A percentile compares a stretch with the other conserved stretches of the same genome.
Conservation (phyloP, 1,140 invertebrate species). For the Macrostomum lignano region DNA sequence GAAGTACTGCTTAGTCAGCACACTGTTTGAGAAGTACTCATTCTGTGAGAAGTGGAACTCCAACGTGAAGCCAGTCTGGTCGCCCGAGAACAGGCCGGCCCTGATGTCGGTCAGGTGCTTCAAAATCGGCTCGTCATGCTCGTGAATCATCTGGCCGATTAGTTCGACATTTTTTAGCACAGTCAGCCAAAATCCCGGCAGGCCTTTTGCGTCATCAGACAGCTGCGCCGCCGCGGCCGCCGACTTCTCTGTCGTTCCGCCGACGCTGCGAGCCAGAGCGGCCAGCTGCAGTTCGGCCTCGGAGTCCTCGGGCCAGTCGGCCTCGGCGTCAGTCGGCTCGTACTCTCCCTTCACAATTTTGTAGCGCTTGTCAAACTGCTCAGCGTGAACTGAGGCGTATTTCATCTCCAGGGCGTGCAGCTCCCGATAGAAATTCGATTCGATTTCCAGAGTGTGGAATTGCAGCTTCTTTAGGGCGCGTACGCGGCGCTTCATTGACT, state of each 20-base stretch:
- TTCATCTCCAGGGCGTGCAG: constrained; percentile 1
- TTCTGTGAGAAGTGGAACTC: constrained; percentile 3
- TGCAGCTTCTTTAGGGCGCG: constrained; percentile 4
- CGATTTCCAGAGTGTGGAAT: constrained; percentile 1
- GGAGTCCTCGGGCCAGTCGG: not conserved
- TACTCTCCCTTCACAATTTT: constrained; percentile 2
- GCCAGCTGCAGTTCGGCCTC: not conserved
- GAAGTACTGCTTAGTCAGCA: constrained; percentile 2
- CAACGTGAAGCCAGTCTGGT: constrained; percentile 1
- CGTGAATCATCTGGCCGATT: constrained; percentile 17
- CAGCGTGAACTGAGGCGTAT: too few species aligned
- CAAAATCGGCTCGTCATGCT: constrained; percentile 74
- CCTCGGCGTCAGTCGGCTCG: constrained; percentile 4
- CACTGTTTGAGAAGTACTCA: not conserved
- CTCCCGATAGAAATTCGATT: constrained; percentile 1
- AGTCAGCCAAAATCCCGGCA: constrained; percentile 5
- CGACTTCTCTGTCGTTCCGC: too few species aligned
- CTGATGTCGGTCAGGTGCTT: constrained; percentile 66
- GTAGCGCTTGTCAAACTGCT: not conserved
- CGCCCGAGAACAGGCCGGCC: constrained; percentile 8
- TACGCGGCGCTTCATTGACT: not conserved
- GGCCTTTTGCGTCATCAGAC: too few species aligned
- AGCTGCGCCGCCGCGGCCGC: too few species aligned
- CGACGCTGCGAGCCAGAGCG: too few species aligned
- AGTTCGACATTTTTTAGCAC: not conserved